Evolutionary conservation across 2,888 invertebrate genomes (phyloP), one percentile per base, ranked within the genome.

Genomic region (Tetragonula carbonaria): DNA sequence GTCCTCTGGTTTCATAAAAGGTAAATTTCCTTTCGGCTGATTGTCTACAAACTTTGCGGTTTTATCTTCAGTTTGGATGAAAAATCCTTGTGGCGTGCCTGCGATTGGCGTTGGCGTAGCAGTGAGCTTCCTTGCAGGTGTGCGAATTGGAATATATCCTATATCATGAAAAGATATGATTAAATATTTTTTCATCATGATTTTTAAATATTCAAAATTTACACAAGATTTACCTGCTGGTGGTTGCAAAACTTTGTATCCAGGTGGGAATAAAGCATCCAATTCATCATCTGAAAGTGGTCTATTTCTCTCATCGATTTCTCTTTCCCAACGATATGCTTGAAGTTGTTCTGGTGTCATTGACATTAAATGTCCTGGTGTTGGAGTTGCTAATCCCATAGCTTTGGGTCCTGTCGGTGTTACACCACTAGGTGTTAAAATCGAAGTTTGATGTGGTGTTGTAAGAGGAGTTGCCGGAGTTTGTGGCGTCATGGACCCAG

Each of bases 321-420:
- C 99, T 91, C 98, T 97, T 95, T 99, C 99, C 99, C 99, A 99
- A 51, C 99, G 97, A 94, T 98, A 99, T 0, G 99, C 99, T 95
- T 99, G 99, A 86, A 99, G 95, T 94, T 99, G 99, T 94, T 99
- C 99, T 0, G 99, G 99, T 0, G 99, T 99, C 99, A 99, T 99
- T 21, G 99, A 98, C 86, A 99, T 97, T 85, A 99, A 95, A 92
- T 99, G 99, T 28, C 98, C 98, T 0, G 99, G 99, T 0, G 99
- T 98, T 0, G 99, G 99, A 0, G 99, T 99, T 3, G 99, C 98
- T 97, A 99, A 97, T 0, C 97, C 98, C 99, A 99, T 99, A 1
- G 99, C 99, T 94, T 99, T 99, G 3, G 97, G 96, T 63, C 98
- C 98, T 28, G 98, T 97, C 0, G 98, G 98, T 8, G 99, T 98